Evolutionary conservation across 2,888 invertebrate species (phyloP).

Genomic region (Tetragonula carbonaria): DNA sequence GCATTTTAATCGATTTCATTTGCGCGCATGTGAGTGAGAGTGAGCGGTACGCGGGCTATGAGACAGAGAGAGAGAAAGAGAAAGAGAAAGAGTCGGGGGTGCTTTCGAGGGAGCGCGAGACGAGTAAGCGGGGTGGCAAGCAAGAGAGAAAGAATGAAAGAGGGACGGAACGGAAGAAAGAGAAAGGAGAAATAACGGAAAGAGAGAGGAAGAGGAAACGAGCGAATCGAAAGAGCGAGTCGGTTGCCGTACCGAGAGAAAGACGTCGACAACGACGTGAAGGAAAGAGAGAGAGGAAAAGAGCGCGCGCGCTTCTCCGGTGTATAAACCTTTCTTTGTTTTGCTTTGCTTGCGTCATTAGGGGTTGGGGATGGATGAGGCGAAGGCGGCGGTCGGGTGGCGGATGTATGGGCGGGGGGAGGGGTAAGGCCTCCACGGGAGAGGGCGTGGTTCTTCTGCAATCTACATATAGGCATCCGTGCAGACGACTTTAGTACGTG

Average conservation of each 20-base stretch:
- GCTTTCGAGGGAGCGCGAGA: slow-evolving; percentile 48
- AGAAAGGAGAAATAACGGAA: slow-evolving; percentile 53
- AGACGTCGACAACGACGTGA: slow-evolving; percentile 30
- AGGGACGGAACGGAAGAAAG: slow-evolving; percentile 42
- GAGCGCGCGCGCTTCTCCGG: slow-evolving; percentile 70
- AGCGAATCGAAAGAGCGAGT: slow-evolving; percentile 58
- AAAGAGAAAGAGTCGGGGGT: slow-evolving; percentile 10
- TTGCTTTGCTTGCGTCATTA: slow-evolving; percentile 86
- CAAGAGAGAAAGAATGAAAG: slow-evolving; percentile 47
- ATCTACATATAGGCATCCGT: slow-evolving; percentile 78
- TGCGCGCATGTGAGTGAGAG: slow-evolving; percentile 88
- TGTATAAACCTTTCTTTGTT: slow-evolving; percentile 85
- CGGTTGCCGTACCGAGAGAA: slow-evolving; percentile 23
- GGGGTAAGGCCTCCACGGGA: slow-evolving; percentile 69
- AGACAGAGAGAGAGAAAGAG: slow-evolving; percentile 53
- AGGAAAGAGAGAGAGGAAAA: slow-evolving; percentile 52
- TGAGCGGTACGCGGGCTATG: slow-evolving; percentile 60
- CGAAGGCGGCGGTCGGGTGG: slow-evolving; percentile 67
- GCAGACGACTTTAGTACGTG: slow-evolving; percentile 71
- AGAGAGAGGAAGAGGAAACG: slow-evolving; percentile 46
- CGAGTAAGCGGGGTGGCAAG: slow-evolving; percentile 23
- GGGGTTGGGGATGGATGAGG: slow-evolving; percentile 80
- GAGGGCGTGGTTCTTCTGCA: slow-evolving; percentile 83
- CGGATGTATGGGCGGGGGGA: slow-evolving; percentile 62
- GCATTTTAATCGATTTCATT: slow-evolving; percentile 90